Evolutionary conservation across 1,140 invertebrate genomes (phyloP), one percentile per base, ranked within the genome.

Genomic region (Cydia fagiglandana): DNA sequence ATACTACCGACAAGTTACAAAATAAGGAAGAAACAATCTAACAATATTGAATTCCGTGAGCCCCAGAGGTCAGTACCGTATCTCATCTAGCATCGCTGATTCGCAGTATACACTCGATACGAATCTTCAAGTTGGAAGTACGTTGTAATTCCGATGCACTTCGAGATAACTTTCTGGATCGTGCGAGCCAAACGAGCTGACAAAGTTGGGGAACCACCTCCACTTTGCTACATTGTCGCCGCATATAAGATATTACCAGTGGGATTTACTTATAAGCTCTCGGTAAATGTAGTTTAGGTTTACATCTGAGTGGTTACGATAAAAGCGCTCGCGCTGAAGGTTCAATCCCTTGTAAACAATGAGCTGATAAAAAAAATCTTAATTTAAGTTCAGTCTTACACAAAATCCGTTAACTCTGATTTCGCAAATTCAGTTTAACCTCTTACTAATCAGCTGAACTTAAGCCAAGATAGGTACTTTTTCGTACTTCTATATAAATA

Each of bases 61-160:
- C 66, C 30, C 66, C 66, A 70, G 20, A 70, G 34, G 66, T 45
- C 66, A 70, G 17, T 45, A 70, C 17, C 15, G 34, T 70, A 70
- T 70, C 66, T 70, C 66, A 70, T 70, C 66, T 10, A 70, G 66
- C 66, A 70, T 17, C 34, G 3, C 66, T 70, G 66, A 70, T 70
- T 70, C 66, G 34, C 30, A 38, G 66, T 38, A 38, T 70, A 41
- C 64, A 38, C 76, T 77, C 64, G 81, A 85, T 83, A 85, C 82
- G 81, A 83, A 86, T 88, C 86, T 82, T 80, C 76, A 87, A 87
- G 81, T 88, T 88, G 78, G 80, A 78, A 87, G 84, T 82, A 87
- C 82, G 84, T 85, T 86, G 86, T 88, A 88, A 89, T 87, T 85
- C 82, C 85, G 84, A 88, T 87, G 86, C 86, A 89, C 84, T 88